Conservation (phyloP, 2,888 invertebrate species). For the Caenorhabditis sp. region DNA sequence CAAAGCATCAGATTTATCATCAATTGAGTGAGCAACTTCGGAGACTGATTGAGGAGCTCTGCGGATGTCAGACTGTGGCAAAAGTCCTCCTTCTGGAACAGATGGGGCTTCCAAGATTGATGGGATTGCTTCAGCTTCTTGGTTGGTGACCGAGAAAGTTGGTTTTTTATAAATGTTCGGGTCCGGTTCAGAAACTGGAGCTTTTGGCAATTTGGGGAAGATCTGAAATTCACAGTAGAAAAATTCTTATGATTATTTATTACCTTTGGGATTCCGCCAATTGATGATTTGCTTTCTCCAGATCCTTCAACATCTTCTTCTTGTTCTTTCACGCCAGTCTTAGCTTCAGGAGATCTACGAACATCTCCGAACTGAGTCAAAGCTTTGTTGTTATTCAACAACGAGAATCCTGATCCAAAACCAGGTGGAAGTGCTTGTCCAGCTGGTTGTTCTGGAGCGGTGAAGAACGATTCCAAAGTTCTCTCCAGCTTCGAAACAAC, state of each 20-base stretch:
- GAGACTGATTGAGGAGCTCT: conserved; percentile 65
- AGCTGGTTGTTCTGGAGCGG: conserved; percentile 57
- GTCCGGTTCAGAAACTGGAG: conserved; percentile 46
- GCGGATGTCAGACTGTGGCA: conserved; percentile 57
- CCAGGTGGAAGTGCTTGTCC: conserved; percentile 63
- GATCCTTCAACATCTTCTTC: conserved; percentile 54
- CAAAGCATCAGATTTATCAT: conserved; percentile 38
- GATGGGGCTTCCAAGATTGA: conserved; percentile 47
- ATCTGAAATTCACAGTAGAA: conserved; percentile 53
- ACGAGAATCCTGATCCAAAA: conserved; percentile 69
- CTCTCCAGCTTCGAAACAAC: conserved; percentile 59
- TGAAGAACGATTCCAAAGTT: conserved; percentile 68
- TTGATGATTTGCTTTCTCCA: conserved; percentile 64
- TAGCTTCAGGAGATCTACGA: conserved; percentile 39
- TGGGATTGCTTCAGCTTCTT: conserved; percentile 38
- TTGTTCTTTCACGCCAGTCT: conserved; percentile 31
- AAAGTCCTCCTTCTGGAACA: conserved; percentile 69
- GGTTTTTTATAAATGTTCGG: conserved; percentile 13
- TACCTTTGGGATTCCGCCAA: conserved; percentile 69
- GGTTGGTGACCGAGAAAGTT: conserved; percentile 6
- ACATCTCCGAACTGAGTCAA: conserved; percentile 58
- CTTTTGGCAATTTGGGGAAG: conserved; percentile 68
- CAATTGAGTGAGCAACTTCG: conserved; percentile 52
- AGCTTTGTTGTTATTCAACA: conserved; percentile 62
- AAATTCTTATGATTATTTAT: neutral